phyloP scores from a whole-genome alignment of 2,113 vertebrate genomes.

The Campylomormyrus numenius region DNA sequence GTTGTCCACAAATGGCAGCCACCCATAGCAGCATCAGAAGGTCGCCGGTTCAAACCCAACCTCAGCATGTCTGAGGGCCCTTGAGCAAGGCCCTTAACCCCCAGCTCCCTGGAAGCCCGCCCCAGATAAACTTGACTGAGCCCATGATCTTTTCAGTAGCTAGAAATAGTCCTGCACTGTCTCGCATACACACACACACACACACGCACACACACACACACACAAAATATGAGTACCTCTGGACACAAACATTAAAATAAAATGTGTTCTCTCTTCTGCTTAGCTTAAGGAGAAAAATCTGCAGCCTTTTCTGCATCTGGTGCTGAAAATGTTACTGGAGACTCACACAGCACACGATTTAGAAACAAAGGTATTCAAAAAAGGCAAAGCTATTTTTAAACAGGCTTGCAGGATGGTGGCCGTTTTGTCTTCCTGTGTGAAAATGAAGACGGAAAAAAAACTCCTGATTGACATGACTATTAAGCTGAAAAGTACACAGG shows the following conservation, averaged over 20 bases:
- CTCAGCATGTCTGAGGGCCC: too few relatives aligned
- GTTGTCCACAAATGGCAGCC: too few relatives aligned
- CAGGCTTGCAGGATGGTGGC: not conserved
- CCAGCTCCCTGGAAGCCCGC: too few relatives aligned
- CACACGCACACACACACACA: too few relatives aligned
- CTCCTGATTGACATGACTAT: not conserved
- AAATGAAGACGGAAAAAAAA: not conserved
- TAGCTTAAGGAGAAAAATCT: not conserved
- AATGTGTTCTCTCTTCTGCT: not conserved
- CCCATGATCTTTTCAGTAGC: too few relatives aligned
- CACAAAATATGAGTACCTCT: not conserved
- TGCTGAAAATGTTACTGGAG: not conserved
- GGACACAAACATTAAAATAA: not conserved
- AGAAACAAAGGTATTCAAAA: not conserved
- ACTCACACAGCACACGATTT: not conserved
- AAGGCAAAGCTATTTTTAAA: not conserved
- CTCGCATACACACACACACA: too few relatives aligned
- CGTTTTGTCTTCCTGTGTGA: not conserved
- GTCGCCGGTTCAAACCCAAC: too few relatives aligned
- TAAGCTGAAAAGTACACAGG: not conserved
- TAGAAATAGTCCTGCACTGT: too few relatives aligned
- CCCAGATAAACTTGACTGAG: too few relatives aligned
- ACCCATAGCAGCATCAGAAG: too few relatives aligned
- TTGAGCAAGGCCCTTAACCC: too few relatives aligned
- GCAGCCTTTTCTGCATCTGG: too few relatives aligned